Evolutionary conservation across 2,888 invertebrate species (phyloP), one percentile per base, ranked within the genome.

Genomic region (Caenorhabditis drosophilae): DNA sequence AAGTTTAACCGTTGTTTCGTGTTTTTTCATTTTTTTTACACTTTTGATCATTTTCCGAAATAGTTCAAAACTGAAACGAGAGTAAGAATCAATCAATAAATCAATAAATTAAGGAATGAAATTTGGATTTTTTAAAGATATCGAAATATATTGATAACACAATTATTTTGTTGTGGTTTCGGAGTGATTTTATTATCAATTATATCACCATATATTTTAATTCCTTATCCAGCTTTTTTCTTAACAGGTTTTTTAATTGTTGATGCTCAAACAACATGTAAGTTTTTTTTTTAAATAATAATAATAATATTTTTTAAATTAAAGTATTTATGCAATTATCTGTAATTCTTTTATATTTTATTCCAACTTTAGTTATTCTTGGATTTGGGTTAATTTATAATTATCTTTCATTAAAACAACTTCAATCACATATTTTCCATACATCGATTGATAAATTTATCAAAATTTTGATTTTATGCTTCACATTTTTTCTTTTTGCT

Each of bases 301-400:
- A 16, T 20, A 12, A 7, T 7, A 22, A 9, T 42, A 4, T 42
- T 42, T n/a, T 42, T 42, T 11, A 15, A 45, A n/a, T n/a, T n/a
- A 35, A 54, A 61, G 61, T 61, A 47, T 55, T 49, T 51, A 46
- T 61, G 26, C 47, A 47, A 18, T 61, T 44, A 6, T 6, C 42
- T 16, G 46, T 61, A 4, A 44, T 50, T 16, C 23, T 55, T 16
- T 23, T 61, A 25, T 61, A 61, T 47, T 61, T 61, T 23, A 46
- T 61, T 27, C 61, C 61, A 23, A 61, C 61, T 9, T 55, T 61
- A 55, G 48, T 61, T 2, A 42, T 61, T 6, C 27, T 61, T 18
- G 55, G 55, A 11, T 61, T 61, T 16, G 61, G 61, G 4, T 35
- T 61, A 4, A 55, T 61, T 20, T 61, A 61, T 47, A 61, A 61